Base-by-base conservation (phyloP, 2,113 vertebrate species). In the Apistogramma diplotaenia region DNA sequence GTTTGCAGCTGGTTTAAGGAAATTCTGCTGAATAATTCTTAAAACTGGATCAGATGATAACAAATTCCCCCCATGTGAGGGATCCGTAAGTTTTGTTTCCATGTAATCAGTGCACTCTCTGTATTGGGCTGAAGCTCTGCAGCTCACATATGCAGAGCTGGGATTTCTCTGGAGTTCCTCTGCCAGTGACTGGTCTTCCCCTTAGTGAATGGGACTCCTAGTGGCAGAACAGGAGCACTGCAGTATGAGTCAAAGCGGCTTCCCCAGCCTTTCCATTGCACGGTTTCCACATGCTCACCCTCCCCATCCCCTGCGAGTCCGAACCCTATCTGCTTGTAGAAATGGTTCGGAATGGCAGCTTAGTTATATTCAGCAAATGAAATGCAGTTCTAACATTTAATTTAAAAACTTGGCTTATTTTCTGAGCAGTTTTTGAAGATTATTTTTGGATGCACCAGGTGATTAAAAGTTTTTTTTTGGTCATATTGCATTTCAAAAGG, bases 151-250 rank as follows among this genome's bases (percentile, higher is more conserved):
- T 62, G 55, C 49, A 83, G 31, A 67, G 70, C 62, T 82, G 83
- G 84, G 78, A 84, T 87, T 88, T 85, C 89, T 84, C 67, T 72
- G 83, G 86, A 83, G 74, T 81, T 81, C 82, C 85, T 89, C 79
- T 87, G 37, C 43, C 65, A 46, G 0, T 54, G 62, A 60, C 61
- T 83, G 74, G 82, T 80, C 25, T 85, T 86, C 72, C 80, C 76
- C 79, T 88, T 55, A 81, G 77, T 72, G 70, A 19, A 59, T 84
- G 92, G 70, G 92, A 91, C 94, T 51, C 87, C 90, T 93, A 78
- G 86, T 70, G 94, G 87, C 57, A 8, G 16, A 85, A 27, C 4
- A n/a, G 31, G 18, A n/a, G 79, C 29, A 87, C 29, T 89, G 76
- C 91, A 90, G 25, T 31, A 18, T 56, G 58, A 81, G 57, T 54